Evolutionary conservation across 1,140 invertebrate genomes (phyloP), one percentile per base, ranked within the genome.

Genomic region (Telenomus remus): DNA sequence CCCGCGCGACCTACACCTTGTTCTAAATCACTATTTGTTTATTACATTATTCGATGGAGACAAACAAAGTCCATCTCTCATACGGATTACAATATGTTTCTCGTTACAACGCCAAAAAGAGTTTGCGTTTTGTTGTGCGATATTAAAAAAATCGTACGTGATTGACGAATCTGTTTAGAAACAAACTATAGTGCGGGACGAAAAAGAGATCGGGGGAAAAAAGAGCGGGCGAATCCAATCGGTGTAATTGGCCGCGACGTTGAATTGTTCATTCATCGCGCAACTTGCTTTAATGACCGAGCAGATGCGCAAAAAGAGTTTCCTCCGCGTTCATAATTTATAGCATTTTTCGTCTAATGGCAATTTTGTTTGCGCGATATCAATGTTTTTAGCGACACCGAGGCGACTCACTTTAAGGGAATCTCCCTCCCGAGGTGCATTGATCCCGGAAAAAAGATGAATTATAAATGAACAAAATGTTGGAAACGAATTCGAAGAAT

Each of bases 401-500:
- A 16, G 13, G 46, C 15, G 27, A 15, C 13, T 48, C 11, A 53
- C 46, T 55, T 63, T 56, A 39, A 50, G 68, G 46, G 68, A 64
- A 57, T 64, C 57, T 64, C 12, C 37, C 19, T 27, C 19, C 19
- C 6, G 33, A 35, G 13, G 59, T 55, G 39, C 59, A 63, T 72
- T 59, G 69, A 61, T 55, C 57, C 51, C 51, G 51, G 50, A 55
- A 48, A 65, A 54, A 56, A 19, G 13, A 1, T 73, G 60, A 59
- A 73, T 65, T 54, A 65, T 64, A 13, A 19, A 64, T 59, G 54
- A 42, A 54, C 10, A 54, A 54, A 73, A 60, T 55, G 55, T 74
- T 27, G 46, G 16, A 74, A 74, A 61, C 44, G 55, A 68, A 68
- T 74, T 68, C 63, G 71, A 59, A 43, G 71, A 74, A 74, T 74